phyloP scores from a whole-genome alignment of 2,888 invertebrate species.

The Orthosia incerta region DNA sequence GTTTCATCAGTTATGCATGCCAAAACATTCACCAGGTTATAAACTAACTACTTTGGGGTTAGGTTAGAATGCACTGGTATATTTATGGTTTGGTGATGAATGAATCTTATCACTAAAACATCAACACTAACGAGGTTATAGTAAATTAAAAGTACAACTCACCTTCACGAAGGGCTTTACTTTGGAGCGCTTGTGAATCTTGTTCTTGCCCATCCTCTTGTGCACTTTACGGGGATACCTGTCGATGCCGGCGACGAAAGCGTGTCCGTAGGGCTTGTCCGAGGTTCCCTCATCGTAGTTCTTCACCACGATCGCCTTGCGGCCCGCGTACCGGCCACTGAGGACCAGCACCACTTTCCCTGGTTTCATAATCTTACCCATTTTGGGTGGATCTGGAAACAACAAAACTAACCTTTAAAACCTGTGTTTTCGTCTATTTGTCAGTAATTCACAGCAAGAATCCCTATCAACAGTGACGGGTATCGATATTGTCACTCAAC shows the following conservation, averaged over 20 bases:
- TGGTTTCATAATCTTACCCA: conserved; percentile 99
- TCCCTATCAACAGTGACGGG: conserved; percentile 2
- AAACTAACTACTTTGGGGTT: neutral
- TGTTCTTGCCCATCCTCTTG: conserved; percentile 98
- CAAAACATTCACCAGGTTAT: neutral
- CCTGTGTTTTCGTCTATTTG: conserved; percentile 63
- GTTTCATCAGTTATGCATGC: neutral
- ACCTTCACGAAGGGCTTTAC: conserved; percentile 99
- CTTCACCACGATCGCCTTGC: conserved; percentile 98
- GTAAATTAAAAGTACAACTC: conserved; percentile 67
- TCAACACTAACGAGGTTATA: conserved; percentile 15
- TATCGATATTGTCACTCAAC: conserved; percentile 24
- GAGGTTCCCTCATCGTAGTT: conserved; percentile 99
- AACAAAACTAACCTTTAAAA: conserved; percentile 87
- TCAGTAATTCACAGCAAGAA: neutral
- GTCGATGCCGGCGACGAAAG: conserved; percentile 99
- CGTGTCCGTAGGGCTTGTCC: conserved; percentile 99
- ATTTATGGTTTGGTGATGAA: neutral
- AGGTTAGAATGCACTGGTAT: neutral
- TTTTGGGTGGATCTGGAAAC: conserved; percentile 92
- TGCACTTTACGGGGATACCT: conserved; percentile 99
- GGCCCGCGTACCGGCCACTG: conserved; percentile 99
- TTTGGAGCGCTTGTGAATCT: conserved; percentile 98
- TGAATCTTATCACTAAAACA: neutral
- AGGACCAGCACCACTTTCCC: conserved; percentile 99